phyloP scores from a whole-genome alignment of 2,888 invertebrate genomes.

The Himalopsyche tibetana region DNA sequence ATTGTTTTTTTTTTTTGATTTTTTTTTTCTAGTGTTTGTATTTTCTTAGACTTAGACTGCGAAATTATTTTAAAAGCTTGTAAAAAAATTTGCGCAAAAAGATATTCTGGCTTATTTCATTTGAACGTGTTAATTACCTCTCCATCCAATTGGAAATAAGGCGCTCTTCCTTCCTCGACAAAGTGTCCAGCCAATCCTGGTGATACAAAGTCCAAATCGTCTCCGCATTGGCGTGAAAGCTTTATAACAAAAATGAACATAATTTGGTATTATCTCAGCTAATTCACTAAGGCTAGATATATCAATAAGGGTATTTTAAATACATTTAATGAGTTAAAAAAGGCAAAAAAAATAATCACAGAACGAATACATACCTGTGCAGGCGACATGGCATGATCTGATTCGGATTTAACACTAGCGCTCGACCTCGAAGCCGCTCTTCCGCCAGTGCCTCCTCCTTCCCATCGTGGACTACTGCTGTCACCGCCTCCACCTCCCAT shows the following conservation, averaged over 20 bases:
- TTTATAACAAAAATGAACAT: constrained; percentile 67
- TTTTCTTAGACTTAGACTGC: too few species aligned
- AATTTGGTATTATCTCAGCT: neutral
- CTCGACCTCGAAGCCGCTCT: constrained; percentile 88
- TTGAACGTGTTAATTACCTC: constrained; percentile 69
- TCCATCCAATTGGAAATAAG: constrained; percentile 76
- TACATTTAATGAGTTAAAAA: too few species aligned
- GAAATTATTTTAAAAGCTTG: too few species aligned
- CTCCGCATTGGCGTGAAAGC: constrained; percentile 76
- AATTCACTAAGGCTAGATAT: too few species aligned
- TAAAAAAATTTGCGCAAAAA: too few species aligned
- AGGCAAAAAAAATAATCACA: neutral
- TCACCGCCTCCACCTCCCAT: constrained; percentile 76
- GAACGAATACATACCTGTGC: constrained; percentile 71
- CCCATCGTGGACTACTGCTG: constrained; percentile 76
- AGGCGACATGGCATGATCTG: constrained; percentile 77
- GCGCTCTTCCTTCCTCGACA: constrained; percentile 74
- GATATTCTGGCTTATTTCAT: too few species aligned
- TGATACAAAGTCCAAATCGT: constrained; percentile 75
- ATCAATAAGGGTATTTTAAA: too few species aligned
- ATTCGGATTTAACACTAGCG: constrained; percentile 93
- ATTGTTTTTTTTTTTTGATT: too few species aligned
- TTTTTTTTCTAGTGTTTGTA: too few species aligned
- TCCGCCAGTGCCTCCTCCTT: constrained; percentile 78
- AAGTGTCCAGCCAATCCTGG: constrained; percentile 73